Conservation (phyloP, 2,113 vertebrate species). For the Bambusicola thoracicus region DNA sequence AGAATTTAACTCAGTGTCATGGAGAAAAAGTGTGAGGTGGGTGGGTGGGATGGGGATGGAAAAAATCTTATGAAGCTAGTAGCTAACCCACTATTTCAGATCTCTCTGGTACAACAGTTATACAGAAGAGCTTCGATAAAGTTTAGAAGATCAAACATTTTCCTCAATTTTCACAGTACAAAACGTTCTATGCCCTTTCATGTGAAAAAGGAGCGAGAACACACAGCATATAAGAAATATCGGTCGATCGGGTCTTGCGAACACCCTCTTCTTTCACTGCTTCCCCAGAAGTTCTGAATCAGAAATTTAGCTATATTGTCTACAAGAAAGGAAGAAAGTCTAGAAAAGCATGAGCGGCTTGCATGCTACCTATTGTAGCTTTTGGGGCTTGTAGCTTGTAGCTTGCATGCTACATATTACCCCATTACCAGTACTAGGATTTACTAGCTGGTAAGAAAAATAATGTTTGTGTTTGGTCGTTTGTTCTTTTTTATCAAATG, state of each 20-base stretch:
- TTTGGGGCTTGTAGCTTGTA: too few relatives aligned
- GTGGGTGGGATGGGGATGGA: background rate
- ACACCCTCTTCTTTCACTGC: background rate
- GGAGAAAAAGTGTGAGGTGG: background rate
- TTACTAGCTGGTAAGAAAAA: constrained; percentile 19
- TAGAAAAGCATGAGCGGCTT: constrained; percentile 9
- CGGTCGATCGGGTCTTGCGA: background rate
- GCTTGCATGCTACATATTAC: background rate
- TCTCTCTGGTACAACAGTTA: background rate
- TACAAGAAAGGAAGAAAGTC: background rate
- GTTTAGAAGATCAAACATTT: constrained; percentile 26
- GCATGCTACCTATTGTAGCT: background rate
- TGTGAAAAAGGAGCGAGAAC: background rate
- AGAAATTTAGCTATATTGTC: background rate
- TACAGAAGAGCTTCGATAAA: background rate
- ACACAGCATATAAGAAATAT: constrained; percentile 32
- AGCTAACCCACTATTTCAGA: background rate
- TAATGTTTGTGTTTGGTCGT: background rate
- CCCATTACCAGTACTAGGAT: background rate
- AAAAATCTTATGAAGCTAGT: constrained; percentile 3
- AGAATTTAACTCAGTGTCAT: background rate
- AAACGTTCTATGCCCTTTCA: constrained; percentile 44
- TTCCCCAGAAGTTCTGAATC: constrained; percentile 29
- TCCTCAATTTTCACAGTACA: constrained; percentile 1
- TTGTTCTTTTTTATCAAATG: background rate